Percentiles rank a stretch among this genome's conserved stretches.
These are phyloP conservation scores for Aythya baeri DNA, from an alignment of 2,113 vertebrate species.

Conservation along the genomic window DNA sequence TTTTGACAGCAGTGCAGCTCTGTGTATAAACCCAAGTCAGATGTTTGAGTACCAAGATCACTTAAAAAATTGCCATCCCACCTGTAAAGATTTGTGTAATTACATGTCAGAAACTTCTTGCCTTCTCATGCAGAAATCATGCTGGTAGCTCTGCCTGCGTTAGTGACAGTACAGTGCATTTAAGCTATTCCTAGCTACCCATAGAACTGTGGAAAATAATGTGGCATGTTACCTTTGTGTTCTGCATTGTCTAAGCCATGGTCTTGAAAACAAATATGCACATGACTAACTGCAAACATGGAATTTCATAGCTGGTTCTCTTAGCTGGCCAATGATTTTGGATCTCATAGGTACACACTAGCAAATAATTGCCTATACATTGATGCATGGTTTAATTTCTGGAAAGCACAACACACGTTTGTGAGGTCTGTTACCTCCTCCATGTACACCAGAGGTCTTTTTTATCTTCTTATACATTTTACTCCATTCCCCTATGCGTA, in stretches of 20 bases:
- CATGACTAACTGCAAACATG: neutral
- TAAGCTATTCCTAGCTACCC: neutral
- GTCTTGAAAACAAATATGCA: neutral
- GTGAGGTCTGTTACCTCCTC: neutral
- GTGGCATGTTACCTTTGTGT: neutral
- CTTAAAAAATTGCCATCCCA: neutral
- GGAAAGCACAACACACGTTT: neutral
- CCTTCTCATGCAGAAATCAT: neutral
- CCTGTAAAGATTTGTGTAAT: neutral
- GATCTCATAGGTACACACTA: neutral
- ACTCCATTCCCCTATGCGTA: accelerated
- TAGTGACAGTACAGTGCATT: neutral
- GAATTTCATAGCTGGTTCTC: neutral
- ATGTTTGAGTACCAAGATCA: neutral
- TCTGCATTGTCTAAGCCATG: neutral
- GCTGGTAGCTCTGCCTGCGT: neutral
- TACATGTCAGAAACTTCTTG: neutral
- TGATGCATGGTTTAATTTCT: neutral
- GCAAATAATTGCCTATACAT: neutral
- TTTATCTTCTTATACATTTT: accelerated
- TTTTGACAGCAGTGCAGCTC: neutral
- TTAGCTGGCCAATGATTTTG: neutral
- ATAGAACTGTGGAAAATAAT: neutral
- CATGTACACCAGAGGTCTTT: neutral
- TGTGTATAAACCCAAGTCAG: neutral